Conservation (phyloP, 2,888 invertebrate genomes). For the Eledone cirrhosa region DNA sequence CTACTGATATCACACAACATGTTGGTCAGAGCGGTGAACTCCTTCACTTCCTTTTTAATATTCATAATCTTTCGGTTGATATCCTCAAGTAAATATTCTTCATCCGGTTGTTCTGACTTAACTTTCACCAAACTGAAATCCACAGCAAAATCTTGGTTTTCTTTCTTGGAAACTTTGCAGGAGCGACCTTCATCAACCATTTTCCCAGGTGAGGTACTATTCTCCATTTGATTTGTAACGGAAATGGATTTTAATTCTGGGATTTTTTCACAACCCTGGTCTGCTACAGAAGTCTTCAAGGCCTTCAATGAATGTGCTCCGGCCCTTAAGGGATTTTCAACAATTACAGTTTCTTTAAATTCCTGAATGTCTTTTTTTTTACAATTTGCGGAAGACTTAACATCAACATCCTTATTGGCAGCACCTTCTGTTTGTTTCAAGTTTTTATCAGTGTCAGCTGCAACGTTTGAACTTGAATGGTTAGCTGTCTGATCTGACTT, state of each 20-base stretch:
- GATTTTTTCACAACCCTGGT: constrained; percentile 18
- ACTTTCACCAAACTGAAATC: not conserved
- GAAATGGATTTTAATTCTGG: not conserved
- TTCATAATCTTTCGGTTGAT: constrained; percentile 3
- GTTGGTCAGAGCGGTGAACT: not conserved
- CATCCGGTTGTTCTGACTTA: not conserved
- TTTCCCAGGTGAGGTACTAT: not conserved
- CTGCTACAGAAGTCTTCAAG: not conserved
- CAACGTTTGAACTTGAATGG: no score
- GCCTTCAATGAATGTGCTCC: not conserved
- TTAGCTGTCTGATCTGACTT: no score
- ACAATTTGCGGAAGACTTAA: not conserved
- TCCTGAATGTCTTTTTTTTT: not conserved
- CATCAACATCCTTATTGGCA: not conserved
- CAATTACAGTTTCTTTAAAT: constrained; percentile 17
- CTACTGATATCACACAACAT: not conserved
- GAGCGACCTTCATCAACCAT: not conserved
- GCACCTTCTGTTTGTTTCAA: no score
- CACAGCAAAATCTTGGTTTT: not conserved
- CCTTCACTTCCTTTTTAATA: not conserved
- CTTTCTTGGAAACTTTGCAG: not conserved
- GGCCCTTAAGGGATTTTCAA: constrained; percentile 12
- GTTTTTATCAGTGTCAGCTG: no score
- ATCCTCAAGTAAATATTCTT: constrained; percentile 18
- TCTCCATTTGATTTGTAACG: not conserved